These are phyloP conservation scores for Pogonophryne albipinna DNA, from an alignment of 2,797 vertebrate species.

Conservation along the genomic window DNA sequence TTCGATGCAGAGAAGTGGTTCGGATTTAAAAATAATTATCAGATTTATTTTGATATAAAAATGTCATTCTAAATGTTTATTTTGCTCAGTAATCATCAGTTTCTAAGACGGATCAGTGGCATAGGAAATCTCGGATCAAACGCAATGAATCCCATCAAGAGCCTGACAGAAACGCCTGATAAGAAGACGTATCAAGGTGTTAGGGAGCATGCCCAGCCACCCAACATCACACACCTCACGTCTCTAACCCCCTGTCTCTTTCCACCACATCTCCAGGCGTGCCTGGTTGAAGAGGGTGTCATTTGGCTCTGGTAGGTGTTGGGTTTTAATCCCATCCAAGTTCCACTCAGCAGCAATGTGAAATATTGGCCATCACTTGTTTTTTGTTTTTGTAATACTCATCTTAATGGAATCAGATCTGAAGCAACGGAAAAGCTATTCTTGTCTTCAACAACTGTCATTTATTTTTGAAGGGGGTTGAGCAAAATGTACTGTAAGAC, in stretches of 20 bases:
- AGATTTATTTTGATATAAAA: not conserved
- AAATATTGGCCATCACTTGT: slow-evolving; percentile 40
- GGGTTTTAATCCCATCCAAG: slow-evolving; percentile 59
- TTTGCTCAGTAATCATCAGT: slow-evolving; percentile 9
- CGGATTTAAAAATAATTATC: slow-evolving; percentile 1
- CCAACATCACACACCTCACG: slow-evolving; percentile 45
- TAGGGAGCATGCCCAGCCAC: slow-evolving; percentile 53
- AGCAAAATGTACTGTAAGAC: slow-evolving; percentile 21
- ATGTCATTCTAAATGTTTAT: not conserved
- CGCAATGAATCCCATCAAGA: slow-evolving; percentile 62
- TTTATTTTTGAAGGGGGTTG: slow-evolving; percentile 9
- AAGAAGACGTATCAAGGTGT: slow-evolving; percentile 59
- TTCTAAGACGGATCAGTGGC: slow-evolving; percentile 9
- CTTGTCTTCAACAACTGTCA: slow-evolving; percentile 42
- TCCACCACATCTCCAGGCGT: slow-evolving; percentile 40
- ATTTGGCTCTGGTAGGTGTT: slow-evolving; percentile 66
- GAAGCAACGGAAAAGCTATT: slow-evolving; percentile 39
- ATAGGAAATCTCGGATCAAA: slow-evolving; percentile 28
- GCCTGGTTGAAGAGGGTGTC: slow-evolving; percentile 70
- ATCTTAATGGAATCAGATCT: slow-evolving; percentile 27
- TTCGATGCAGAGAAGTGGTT: slow-evolving; percentile 17
- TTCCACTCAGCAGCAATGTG: slow-evolving; percentile 50
- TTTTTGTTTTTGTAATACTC: slow-evolving; percentile 1
- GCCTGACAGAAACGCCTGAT: slow-evolving; percentile 65
- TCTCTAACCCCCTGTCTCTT: slow-evolving; percentile 32